These are phyloP conservation scores for Crocallis elinguaria DNA, from an alignment of 2,888 invertebrate species.

Conservation along the genomic window DNA sequence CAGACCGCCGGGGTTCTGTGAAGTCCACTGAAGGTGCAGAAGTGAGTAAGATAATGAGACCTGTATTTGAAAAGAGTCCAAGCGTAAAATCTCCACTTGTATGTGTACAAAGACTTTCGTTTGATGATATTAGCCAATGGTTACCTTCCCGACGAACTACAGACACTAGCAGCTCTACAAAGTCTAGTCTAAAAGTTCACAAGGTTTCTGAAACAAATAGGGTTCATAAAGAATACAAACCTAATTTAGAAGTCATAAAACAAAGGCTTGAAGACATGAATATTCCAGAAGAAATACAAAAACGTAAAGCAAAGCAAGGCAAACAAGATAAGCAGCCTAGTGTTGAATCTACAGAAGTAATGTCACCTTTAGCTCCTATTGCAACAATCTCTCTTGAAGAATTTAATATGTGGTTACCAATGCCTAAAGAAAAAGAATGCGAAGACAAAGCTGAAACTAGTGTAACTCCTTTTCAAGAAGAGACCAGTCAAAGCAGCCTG, in stretches of 20 bases:
- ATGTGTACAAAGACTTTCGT: slow-evolving; percentile 42
- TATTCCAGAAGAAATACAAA: not conserved
- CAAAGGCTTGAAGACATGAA: not conserved
- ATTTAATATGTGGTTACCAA: slow-evolving; percentile 28
- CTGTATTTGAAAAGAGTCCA: not conserved
- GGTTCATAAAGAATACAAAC: not conserved
- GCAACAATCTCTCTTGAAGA: slow-evolving; percentile 15
- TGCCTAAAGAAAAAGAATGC: slow-evolving; percentile 6
- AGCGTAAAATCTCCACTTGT: slow-evolving; percentile 44
- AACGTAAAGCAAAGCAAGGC: not conserved
- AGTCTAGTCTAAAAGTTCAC: not conserved
- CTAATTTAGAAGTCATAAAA: not conserved
- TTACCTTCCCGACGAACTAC: slow-evolving; percentile 29
- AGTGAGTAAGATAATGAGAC: not conserved
- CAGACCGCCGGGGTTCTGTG: slow-evolving; percentile 15
- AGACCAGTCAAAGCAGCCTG: not conserved
- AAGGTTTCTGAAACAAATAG: not conserved
- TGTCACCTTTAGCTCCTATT: slow-evolving; percentile 1
- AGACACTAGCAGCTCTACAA: slow-evolving; percentile 2
- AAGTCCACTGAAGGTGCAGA: not conserved
- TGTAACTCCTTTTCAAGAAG: not conserved
- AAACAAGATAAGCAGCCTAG: not conserved
- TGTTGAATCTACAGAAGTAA: not conserved
- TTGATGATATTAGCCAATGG: slow-evolving; percentile 47
- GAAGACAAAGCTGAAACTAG: not conserved